phyloP scores from a whole-genome alignment of 1,140 invertebrate genomes.

The Cydia pomonella region DNA sequence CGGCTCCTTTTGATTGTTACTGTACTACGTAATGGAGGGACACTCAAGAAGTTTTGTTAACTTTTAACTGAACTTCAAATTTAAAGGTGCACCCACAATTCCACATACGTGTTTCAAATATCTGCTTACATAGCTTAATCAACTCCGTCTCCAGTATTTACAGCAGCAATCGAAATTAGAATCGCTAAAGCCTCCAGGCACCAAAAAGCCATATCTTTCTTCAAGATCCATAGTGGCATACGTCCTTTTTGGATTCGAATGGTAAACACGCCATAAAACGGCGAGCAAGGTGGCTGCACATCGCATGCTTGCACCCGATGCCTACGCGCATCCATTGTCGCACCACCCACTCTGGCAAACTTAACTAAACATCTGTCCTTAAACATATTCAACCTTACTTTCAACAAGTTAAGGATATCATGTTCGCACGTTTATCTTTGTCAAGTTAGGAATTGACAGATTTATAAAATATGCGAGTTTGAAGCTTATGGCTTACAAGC shows the following conservation, averaged over 20 bases:
- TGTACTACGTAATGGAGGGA: no score
- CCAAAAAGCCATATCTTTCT: slow-evolving; percentile 34
- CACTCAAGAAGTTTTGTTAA: no score
- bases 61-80: no score
- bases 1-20: no score
- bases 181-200: slow-evolving; percentile 49
- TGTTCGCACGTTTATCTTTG: slow-evolving; percentile 36
- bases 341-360: slow-evolving; percentile 37
- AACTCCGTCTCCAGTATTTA: slow-evolving; percentile 44
- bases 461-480: slow-evolving; percentile 33
- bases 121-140: not conserved
- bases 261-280: slow-evolving; percentile 40
- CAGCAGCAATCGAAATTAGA: slow-evolving; percentile 57
- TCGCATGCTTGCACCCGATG: slow-evolving; percentile 50
- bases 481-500: slow-evolving; percentile 30
- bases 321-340: slow-evolving; percentile 55
- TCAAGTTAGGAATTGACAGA: slow-evolving; percentile 40
- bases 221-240: not conserved
- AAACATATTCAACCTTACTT: slow-evolving; percentile 35
- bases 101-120: no score
- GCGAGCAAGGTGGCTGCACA: slow-evolving; percentile 47
- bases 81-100: no score
- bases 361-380: not conserved
- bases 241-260: not conserved
- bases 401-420: slow-evolving; percentile 19